Base-by-base conservation (phyloP, 2,888 invertebrate genomes). In the Autographa pulchrina region DNA sequence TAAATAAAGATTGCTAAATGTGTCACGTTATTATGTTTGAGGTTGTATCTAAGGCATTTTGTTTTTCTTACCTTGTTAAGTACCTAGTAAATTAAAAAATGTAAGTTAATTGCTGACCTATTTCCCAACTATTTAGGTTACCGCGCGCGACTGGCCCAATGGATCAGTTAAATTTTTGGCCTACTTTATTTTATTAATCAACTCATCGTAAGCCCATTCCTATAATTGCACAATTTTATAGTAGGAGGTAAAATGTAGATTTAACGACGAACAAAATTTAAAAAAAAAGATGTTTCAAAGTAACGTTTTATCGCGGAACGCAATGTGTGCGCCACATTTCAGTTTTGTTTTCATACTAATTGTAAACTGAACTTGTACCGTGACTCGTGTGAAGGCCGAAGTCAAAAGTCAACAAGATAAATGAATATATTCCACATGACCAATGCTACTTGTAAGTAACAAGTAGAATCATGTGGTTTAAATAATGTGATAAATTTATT, bases 381-480 rank as follows among this genome's bases (percentile, higher is more conserved):
- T 25, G 18, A 9, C 56, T 62, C 65, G 52, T 59, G 64, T 75
- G 79, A 86, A 85, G 87, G 86, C 84, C 82, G 79, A 85, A 90
- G 92, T 92, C 91, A 92, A 90, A 91, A 84, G 93, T 93, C 92
- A 93, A 92, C 83, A 92, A 90, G 92, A 93, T 90, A 89, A 87
- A 85, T 79, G 78, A 85, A 84, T 81, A 66, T 8, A n/a, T n/a
- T 48, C n/a, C 48, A 48, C n/a, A 48, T 48, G 48, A 6, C 48
- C 48, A 48, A n/a, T 48, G n/a, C n/a, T n/a, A 48, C 48, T n/a
- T 77, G 77, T 78, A 67, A 62, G 67, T 66, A 69, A 69, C 65
- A 74, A 71, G 60, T 71, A 38, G 74, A 77, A 69, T 71, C 68
- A 68, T 67, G 70, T 65, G 66, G 48, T 64, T 76, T 16, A 41